Evolutionary conservation across 1,140 invertebrate genomes (phyloP).

Genomic region (Tenebrio molitor): DNA sequence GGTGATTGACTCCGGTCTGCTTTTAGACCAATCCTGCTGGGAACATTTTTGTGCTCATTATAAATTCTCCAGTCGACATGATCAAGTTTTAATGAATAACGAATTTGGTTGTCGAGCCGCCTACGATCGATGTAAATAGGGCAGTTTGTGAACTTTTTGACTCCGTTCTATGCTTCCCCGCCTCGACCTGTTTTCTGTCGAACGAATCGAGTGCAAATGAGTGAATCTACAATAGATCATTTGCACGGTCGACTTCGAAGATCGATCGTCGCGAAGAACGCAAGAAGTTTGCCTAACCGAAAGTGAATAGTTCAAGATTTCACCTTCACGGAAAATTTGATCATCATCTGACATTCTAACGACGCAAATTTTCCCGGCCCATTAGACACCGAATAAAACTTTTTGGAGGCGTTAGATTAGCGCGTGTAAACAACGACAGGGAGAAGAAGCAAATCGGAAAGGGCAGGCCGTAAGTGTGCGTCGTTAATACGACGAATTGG

Average conservation of each 20-base stretch:
- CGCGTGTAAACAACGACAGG: slow-evolving; percentile 4
- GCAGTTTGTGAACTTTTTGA: slow-evolving; percentile 7
- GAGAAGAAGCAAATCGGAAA: not conserved
- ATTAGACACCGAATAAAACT: slow-evolving; percentile 11
- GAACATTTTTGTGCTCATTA: too few species aligned
- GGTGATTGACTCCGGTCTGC: too few species aligned
- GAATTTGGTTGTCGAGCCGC: too few species aligned
- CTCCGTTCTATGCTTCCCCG: not conserved
- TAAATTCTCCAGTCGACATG: too few species aligned
- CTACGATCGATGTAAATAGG: not conserved
- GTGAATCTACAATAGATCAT: slow-evolving; percentile 16
- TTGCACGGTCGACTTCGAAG: slow-evolving; percentile 11
- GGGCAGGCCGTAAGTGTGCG: not conserved
- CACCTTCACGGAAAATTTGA: slow-evolving; percentile 6
- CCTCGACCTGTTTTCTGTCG: not conserved
- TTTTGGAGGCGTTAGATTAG: not conserved
- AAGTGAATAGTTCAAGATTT: slow-evolving; percentile 15
- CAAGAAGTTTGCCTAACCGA: not conserved
- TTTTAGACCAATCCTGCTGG: too few species aligned
- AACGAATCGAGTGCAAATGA: slow-evolving; percentile 6
- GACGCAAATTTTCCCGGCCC: not conserved
- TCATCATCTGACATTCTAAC: slow-evolving; percentile 6
- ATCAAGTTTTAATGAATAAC: too few species aligned
- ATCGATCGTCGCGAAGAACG: slow-evolving; percentile 1
- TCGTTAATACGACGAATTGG: slow-evolving; percentile 9